phyloP scores from a whole-genome alignment of 2,888 invertebrate species.

The Poecilus cupreus region DNA sequence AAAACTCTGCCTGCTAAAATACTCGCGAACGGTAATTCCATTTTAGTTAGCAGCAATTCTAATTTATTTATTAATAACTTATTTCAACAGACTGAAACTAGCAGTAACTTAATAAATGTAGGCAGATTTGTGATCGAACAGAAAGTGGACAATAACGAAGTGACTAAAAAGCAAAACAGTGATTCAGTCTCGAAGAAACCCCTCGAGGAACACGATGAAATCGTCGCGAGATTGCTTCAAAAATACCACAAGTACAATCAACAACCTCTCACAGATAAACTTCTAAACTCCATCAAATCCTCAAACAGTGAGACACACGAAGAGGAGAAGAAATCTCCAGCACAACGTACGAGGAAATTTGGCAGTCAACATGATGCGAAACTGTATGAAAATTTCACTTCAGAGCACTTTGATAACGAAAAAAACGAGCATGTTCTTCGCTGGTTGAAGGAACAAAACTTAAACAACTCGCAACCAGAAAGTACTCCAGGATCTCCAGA shows the following conservation, averaged over 20 bases:
- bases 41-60: constrained; percentile 65
- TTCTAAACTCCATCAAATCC: constrained; percentile 67
- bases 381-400: constrained; percentile 70
- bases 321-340: constrained; percentile 24
- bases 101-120: constrained; percentile 60
- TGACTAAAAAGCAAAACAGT: constrained; percentile 55
- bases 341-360: constrained; percentile 55
- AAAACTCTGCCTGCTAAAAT: constrained; percentile 58
- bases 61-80: constrained; percentile 72
- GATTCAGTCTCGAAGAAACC: constrained; percentile 63
- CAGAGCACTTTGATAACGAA: constrained; percentile 69
- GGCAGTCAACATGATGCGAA: constrained; percentile 67
- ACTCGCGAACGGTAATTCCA: constrained; percentile 58
- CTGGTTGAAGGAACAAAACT: constrained; percentile 71
- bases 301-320: constrained; percentile 13
- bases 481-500: constrained; percentile 13
- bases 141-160: constrained; percentile 58
- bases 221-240: constrained; percentile 70
- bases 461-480: constrained; percentile 36
- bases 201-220: constrained; percentile 70
- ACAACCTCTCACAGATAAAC: constrained; percentile 69
- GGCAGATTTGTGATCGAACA: constrained; percentile 62
- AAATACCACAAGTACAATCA: constrained; percentile 72
- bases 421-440: constrained; percentile 71
- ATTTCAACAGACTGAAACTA: constrained; percentile 68